Conservation (phyloP, 2,888 invertebrate genomes). For the Drosophila borealis region DNA sequence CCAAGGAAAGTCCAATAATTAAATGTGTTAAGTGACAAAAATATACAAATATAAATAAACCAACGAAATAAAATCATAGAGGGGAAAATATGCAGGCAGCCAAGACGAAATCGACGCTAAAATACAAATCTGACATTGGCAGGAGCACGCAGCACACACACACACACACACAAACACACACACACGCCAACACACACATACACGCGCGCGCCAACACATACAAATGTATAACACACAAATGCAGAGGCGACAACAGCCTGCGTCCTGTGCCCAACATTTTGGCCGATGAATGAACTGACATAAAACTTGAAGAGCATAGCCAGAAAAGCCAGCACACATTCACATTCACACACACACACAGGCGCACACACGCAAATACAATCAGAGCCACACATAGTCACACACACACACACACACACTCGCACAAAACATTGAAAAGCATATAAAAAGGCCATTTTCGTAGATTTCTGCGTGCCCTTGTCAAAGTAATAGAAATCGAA, state of each 20-base stretch:
- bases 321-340: slow-evolving; percentile 26
- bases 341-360: slow-evolving; percentile 31
- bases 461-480: slow-evolving; percentile 63
- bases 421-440: slow-evolving; percentile 72
- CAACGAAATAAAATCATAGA: slow-evolving; percentile 29
- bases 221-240: slow-evolving; percentile 13
- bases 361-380: slow-evolving; percentile 24
- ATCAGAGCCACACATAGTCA: slow-evolving; percentile 25
- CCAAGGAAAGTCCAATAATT: slow-evolving; percentile 48
- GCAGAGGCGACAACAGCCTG: slow-evolving; percentile 60
- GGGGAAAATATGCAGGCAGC: slow-evolving; percentile 51
- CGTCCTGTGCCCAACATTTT: slow-evolving; percentile 47
- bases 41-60: slow-evolving; percentile 17
- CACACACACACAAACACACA: slow-evolving; percentile 23
- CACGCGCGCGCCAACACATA: slow-evolving; percentile 22
- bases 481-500: slow-evolving; percentile 52
- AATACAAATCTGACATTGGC: slow-evolving; percentile 68
- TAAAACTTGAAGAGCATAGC: slow-evolving; percentile 61
- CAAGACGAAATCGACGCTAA: slow-evolving; percentile 37
- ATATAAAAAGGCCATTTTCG: slow-evolving; percentile 73
- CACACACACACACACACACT: slow-evolving; percentile 27
- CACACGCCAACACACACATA: slow-evolving; percentile 5
- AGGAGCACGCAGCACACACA: slow-evolving; percentile 60
- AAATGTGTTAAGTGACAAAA: slow-evolving; percentile 38
- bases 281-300: slow-evolving; percentile 82